A percentile compares a stretch with the other conserved stretches of the same genome.
Conservation (phyloP, 2,888 invertebrate genomes). For the Tortrix viridana region DNA sequence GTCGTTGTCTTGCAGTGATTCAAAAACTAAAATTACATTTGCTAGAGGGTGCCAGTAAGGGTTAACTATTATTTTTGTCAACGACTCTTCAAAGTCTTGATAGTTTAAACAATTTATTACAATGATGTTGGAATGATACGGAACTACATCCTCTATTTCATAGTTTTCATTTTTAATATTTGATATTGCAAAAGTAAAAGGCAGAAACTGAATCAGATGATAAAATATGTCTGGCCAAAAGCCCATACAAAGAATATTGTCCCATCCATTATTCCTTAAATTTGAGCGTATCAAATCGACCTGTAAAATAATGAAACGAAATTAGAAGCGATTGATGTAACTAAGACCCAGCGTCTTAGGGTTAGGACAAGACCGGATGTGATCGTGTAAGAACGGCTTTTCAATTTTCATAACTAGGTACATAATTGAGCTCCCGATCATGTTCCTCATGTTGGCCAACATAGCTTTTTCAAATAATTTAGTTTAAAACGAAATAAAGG, state of each 20-base stretch:
- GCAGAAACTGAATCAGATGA: constrained; percentile 47
- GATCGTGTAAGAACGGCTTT: no score
- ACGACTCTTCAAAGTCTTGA: constrained; percentile 57
- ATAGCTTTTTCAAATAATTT: not conserved
- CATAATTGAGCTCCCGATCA: not conserved
- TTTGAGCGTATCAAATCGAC: constrained; percentile 55
- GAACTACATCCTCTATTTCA: constrained; percentile 56
- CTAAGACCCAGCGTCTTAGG: no score
- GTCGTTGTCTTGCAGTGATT: constrained; percentile 44
- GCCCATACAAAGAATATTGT: constrained; percentile 61
- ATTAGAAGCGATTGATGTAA: not conserved
- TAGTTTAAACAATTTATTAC: constrained; percentile 56
- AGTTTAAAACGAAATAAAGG: not conserved
- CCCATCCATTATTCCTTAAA: constrained; percentile 63
- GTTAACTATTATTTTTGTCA: constrained; percentile 51
- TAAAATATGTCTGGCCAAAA: constrained; percentile 59
- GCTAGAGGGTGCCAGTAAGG: constrained; percentile 68
- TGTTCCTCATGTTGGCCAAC: not conserved
- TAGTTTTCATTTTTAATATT: constrained; percentile 52
- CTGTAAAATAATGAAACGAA: constrained; percentile 46
- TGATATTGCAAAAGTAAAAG: constrained; percentile 52
- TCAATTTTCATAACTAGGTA: no score
- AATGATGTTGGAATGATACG: constrained; percentile 58
- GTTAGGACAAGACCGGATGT: no score
- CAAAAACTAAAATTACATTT: constrained; percentile 61